Conservation (phyloP, 30 jellyfish, hydroid and myxozoan genomes). For the Aurelia aurita region DNA sequence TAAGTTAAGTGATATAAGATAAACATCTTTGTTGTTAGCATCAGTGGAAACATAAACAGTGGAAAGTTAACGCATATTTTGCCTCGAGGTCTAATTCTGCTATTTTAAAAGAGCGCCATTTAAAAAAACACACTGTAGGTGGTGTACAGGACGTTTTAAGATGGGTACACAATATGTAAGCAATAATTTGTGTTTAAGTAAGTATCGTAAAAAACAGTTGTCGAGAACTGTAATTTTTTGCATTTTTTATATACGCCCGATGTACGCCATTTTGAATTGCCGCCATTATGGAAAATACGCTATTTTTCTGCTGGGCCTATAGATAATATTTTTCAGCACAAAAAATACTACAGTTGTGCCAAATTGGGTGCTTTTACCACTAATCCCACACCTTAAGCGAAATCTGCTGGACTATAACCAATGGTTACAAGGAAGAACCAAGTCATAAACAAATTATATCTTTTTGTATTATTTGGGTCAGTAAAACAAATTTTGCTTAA, state of each 20-base stretch:
- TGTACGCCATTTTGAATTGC: conserved; percentile 10
- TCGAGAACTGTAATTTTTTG: neutral
- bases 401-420: too few species aligned
- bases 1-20: neutral
- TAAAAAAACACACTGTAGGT: neutral
- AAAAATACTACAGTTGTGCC: neutral
- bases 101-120: neutral
- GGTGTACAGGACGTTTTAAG: neutral
- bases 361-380: neutral
- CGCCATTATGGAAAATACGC: neutral
- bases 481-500: too few species aligned
- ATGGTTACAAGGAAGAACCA: too few species aligned
- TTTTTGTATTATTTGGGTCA: too few species aligned
- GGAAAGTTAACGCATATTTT: neutral
- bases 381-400: neutral
- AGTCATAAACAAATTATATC: too few species aligned
- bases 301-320: neutral
- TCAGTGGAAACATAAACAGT: neutral
- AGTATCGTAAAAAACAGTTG: neutral
- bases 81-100: neutral
- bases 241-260: neutral
- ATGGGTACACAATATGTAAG: neutral
- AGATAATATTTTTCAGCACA: neutral
- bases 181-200: neutral
- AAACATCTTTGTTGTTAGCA: neutral